Evolutionary conservation across 2,888 invertebrate species (phyloP), one percentile per base, ranked within the genome.

Genomic region (Eledona agricola): DNA sequence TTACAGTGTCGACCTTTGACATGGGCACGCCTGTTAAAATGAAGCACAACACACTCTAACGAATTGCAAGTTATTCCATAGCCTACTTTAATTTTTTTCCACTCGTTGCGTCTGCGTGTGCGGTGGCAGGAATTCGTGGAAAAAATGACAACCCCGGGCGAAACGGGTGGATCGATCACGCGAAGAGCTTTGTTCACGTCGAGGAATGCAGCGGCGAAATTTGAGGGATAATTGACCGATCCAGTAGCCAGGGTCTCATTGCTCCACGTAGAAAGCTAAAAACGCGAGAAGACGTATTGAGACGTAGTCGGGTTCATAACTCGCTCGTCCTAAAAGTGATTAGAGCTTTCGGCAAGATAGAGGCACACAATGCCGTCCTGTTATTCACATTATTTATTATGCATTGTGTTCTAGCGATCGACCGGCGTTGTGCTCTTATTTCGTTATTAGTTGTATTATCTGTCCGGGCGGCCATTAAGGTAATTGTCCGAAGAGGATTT

Each of bases 101-200:
- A n/a, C n/a, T n/a, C n/a, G n/a, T n/a, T n/a, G n/a, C n/a, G 7
- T 26, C 9, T 4, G 16, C 32, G 15, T 9, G n/a, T n/a, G n/a
- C 40, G 37, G 43, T 45, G 51, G 50, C 50, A 42, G 45, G 56
- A 64, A 66, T 65, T 60, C 59, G 58, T 52, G 61, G 64, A 69
- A 67, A 66, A 70, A 69, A 65, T 69, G 67, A 69, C 68, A 69
- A 69, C 70, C 70, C 60, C 65, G 58, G 70, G 70, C 70, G 51
- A 66, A 69, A 69, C 59, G 55, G 62, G 62, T 62, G 59, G 59
- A 67, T 66, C 63, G 63, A 65, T 68, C 71, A 71, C 71, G 70
- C 71, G 63, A 70, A 42, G 54, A 50, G 55, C 64, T 65, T 69
- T 67, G 69, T 68, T 69, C 63, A 66, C 61, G 60, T 61, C 59